These are phyloP conservation scores for Cliona cf. orientalis DNA, from an alignment of 37 sponge, comb jelly and placozoan species.

Conservation along the genomic window DNA sequence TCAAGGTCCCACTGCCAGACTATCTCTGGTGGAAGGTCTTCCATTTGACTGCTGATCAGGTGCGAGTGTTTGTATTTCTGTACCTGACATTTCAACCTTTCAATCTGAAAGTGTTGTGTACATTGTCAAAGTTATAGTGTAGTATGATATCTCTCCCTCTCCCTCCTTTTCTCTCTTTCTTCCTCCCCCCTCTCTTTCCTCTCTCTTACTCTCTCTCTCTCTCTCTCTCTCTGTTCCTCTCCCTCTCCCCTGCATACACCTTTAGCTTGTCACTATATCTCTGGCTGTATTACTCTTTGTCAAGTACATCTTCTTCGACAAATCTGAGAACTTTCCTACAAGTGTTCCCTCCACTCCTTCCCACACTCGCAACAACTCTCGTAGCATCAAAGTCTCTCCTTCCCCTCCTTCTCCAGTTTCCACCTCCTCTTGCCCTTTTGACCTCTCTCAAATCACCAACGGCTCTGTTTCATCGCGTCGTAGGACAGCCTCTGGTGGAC, in stretches of 20 bases:
- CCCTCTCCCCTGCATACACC: not conserved
- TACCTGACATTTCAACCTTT: too few species aligned
- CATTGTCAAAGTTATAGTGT: not conserved
- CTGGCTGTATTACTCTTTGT: conserved; percentile 51
- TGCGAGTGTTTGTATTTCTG: not conserved
- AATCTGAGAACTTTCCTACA: conserved; percentile 31
- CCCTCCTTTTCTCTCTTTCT: not conserved
- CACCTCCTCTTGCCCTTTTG: not conserved
- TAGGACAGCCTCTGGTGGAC: not conserved
- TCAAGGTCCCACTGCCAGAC: conserved; percentile 62
- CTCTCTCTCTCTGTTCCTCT: not conserved
- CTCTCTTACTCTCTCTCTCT: not conserved
- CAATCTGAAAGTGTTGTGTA: too few species aligned
- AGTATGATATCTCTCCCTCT: not conserved
- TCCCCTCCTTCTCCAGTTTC: not conserved
- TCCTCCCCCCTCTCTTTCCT: conserved; percentile 1
- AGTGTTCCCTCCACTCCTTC: conserved; percentile 32
- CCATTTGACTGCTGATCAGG: conserved; percentile 64
- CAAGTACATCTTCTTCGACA: conserved; percentile 76
- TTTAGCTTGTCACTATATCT: conserved; percentile 48
- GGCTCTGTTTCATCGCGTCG: not conserved
- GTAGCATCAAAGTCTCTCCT: not conserved
- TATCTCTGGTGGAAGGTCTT: conserved; percentile 71
- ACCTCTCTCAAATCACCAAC: not conserved
- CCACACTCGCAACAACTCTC: not conserved